These are phyloP conservation scores for Pagetopsis macropterus DNA, from an alignment of 2,797 vertebrate genomes.

Conservation along the genomic window DNA sequence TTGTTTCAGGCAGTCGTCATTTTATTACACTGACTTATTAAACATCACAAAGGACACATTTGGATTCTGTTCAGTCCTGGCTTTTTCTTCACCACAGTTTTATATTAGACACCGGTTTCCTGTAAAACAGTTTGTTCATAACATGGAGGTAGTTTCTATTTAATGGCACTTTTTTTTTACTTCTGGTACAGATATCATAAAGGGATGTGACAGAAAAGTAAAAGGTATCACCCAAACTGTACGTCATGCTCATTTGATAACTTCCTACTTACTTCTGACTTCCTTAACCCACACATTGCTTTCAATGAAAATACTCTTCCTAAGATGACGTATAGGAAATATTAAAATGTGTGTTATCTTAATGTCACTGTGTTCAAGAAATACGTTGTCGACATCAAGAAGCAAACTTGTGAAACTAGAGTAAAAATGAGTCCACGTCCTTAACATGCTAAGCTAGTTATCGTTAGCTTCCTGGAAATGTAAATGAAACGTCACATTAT, in stretches of 20 bases:
- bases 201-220: background rate
- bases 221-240: slow-evolving; percentile 15
- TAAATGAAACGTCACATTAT: slow-evolving; percentile 10
- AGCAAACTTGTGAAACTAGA: slow-evolving; percentile 18
- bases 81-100: background rate
- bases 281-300: slow-evolving; percentile 39
- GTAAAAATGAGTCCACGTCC: slow-evolving; percentile 44
- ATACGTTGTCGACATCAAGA: background rate
- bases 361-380: background rate
- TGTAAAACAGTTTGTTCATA: background rate
- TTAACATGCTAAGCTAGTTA: slow-evolving; percentile 25
- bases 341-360: fast-evolving
- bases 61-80: background rate
- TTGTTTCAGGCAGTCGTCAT: background rate
- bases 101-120: background rate
- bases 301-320: background rate
- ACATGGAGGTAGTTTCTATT: background rate
- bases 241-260: slow-evolving; percentile 39
- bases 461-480: slow-evolving; percentile 39
- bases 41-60: background rate
- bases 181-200: background rate
- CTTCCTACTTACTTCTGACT: slow-evolving; percentile 70
- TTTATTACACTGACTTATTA: background rate
- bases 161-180: fast-evolving
- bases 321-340: fast-evolving